Evolutionary conservation across 2,888 invertebrate species (phyloP).

Genomic region (Gymnosoma rotundatum): DNA sequence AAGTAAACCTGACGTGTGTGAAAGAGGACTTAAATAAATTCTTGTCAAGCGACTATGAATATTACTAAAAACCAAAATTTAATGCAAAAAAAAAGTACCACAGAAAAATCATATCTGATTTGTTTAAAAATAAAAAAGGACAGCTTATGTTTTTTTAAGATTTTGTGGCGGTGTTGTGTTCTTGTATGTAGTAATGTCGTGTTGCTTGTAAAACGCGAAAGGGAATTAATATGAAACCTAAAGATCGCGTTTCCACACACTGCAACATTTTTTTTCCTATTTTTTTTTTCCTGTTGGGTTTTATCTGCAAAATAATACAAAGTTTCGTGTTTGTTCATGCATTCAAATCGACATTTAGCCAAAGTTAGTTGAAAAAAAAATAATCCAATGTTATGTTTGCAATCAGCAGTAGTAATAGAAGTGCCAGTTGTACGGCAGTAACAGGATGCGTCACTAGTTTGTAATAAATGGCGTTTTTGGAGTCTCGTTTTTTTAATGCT

Average conservation of each 20-base stretch:
- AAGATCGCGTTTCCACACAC: slow-evolving; percentile 70
- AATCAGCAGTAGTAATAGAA: slow-evolving; percentile 58
- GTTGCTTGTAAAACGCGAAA: slow-evolving; percentile 72
- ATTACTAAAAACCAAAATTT: too few relatives aligned
- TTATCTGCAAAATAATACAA: slow-evolving; percentile 56
- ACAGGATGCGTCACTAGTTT: slow-evolving; percentile 66
- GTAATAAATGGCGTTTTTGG: slow-evolving; percentile 64
- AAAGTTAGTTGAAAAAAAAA: slow-evolving; percentile 6
- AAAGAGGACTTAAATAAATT: too few relatives aligned
- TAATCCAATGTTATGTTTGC: slow-evolving; percentile 54
- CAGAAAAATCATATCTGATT: not conserved
- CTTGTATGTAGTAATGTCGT: slow-evolving; percentile 65
- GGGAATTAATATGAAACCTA: slow-evolving; percentile 73
- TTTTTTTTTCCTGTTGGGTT: slow-evolving; percentile 27
- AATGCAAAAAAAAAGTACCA: slow-evolving; percentile 15
- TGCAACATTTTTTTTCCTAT: slow-evolving; percentile 34
- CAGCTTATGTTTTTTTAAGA: slow-evolving; percentile 22
- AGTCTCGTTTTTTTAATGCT: slow-evolving; percentile 50
- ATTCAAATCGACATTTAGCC: slow-evolving; percentile 60
- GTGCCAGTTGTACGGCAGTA: slow-evolving; percentile 45
- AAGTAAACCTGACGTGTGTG: too few relatives aligned
- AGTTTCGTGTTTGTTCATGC: slow-evolving; percentile 65
- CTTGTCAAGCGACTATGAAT: too few relatives aligned
- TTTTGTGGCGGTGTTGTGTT: slow-evolving; percentile 59
- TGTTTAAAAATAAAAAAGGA: slow-evolving; percentile 48